Conservation (phyloP, 1,140 invertebrate species). For the Globodera ellingtonae region DNA sequence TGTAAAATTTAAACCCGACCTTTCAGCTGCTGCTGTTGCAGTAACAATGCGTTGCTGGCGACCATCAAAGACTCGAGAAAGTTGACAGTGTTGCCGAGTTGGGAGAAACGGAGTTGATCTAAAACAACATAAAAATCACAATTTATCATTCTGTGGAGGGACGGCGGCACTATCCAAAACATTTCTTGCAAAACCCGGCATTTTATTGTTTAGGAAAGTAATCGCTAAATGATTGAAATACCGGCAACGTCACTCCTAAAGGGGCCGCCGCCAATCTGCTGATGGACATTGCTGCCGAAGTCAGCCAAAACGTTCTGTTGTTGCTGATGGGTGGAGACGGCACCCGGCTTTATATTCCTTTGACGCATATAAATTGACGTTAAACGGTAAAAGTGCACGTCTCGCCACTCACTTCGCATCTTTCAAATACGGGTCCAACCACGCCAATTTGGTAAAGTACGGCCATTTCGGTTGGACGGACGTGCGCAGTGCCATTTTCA, state of each 20-base stretch:
- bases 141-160: too few species aligned
- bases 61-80: slow-evolving; percentile 21
- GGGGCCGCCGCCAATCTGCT: neutral
- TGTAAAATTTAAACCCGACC: neutral
- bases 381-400: neutral
- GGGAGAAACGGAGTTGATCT: slow-evolving; percentile 16
- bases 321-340: neutral
- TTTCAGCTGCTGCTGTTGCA: slow-evolving; percentile 12
- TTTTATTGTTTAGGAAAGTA: neutral
- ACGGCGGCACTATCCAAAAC: too few species aligned
- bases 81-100: slow-evolving; percentile 1
- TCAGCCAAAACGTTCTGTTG: neutral
- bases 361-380: neutral
- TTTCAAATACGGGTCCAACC: slow-evolving; percentile 64
- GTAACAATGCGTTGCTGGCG: slow-evolving; percentile 20
- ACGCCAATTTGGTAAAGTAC: slow-evolving; percentile 61
- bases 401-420: slow-evolving; percentile 52
- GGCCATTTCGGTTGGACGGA: slow-evolving; percentile 58
- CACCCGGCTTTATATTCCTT: slow-evolving; percentile 1
- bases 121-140: neutral
- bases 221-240: neutral
- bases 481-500: slow-evolving; percentile 57
- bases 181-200: neutral
- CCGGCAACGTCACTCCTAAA: neutral
- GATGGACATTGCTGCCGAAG: neutral